Base-by-base conservation (phyloP, 2,113 vertebrate genomes). In the Herpetotheres cachinnans region DNA sequence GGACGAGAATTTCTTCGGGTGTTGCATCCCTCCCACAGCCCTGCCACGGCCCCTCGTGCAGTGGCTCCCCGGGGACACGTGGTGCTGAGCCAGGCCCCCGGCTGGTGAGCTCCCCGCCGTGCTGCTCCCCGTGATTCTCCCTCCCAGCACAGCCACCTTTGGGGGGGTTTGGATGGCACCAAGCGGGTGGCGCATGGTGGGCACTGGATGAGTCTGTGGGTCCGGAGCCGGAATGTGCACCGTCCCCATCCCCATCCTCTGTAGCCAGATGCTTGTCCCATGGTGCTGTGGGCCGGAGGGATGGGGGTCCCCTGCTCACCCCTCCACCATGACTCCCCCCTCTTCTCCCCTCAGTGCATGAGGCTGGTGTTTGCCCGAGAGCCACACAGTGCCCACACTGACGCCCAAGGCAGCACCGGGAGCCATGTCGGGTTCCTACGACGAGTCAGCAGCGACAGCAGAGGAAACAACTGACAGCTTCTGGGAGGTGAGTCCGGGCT, bases 391-490 rank as follows among this genome's bases (percentile, higher is more conserved):
- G 9, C 70, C 95, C 27, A 27, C 93, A 83, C 63, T 58, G 18
- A 63, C 85, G 5, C 84, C 46, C 81, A 8, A 50, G 86, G 92
- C 56, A 55, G 80, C 80, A 90, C 97, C 96, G 34, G 98, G 96
- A 98, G 96, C 95, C 98, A 99, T 99, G 99, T 99, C 99, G 38
- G 99, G 98, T 97, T 99, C 99, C 97, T 99, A 99, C 66, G 99
- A 99, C 27, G 99, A 99, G 97, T 96, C 98, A 79, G 98, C 98
- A 5, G 97, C 98, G n/a, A 98, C 97, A 30, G 95, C 98, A 0
- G 98, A 99, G 97, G 99, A 99, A 98, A 98, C 98, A 82, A 99
- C 99, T 5, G 99, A 99, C 98, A 99, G 99, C 98, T 99, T 99
- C 98, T 99, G 99, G 99, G 99, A 99, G 99, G 99, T 99, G 98